Evolutionary conservation across 2,113 vertebrate genomes (phyloP).

Genomic region (Riparia riparia): DNA sequence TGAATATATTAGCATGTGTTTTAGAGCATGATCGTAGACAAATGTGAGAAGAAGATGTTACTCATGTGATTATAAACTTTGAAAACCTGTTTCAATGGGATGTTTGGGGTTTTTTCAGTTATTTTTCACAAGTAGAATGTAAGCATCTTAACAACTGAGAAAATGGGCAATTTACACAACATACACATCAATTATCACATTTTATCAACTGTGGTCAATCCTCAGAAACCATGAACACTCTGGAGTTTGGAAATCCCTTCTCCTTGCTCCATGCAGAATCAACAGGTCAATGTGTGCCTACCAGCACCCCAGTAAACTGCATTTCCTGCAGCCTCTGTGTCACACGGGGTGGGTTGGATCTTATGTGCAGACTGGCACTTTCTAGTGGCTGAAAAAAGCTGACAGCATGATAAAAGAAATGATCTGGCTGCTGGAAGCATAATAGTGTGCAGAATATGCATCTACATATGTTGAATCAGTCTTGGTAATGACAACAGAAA

Average conservation of each 20-base stretch:
- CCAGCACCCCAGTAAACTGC: not conserved
- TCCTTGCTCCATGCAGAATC: rapidly evolving
- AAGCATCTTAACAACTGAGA: not conserved
- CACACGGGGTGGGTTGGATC: rapidly evolving
- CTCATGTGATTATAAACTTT: not conserved
- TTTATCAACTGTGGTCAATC: not conserved
- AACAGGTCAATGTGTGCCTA: not conserved
- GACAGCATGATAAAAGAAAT: not conserved
- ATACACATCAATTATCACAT: rapidly evolving
- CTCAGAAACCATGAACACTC: not conserved
- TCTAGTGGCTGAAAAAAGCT: not conserved
- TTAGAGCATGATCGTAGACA: not conserved
- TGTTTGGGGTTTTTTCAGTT: not conserved
- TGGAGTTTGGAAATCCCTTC: not conserved
- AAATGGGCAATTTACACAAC: not conserved
- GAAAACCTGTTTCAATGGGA: not conserved
- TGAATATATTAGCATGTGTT: not conserved
- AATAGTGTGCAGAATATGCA: constrained; percentile 45
- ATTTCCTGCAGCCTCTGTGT: not conserved
- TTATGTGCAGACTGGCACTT: not conserved
- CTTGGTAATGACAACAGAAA: constrained; percentile 48
- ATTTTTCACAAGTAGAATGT: rapidly evolving
- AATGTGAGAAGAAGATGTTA: not conserved
- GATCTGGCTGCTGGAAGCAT: not conserved
- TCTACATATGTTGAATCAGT: constrained; percentile 42